These are phyloP conservation scores for Galbula dea DNA, from an alignment of 2,113 vertebrate genomes.

Conservation along the genomic window DNA sequence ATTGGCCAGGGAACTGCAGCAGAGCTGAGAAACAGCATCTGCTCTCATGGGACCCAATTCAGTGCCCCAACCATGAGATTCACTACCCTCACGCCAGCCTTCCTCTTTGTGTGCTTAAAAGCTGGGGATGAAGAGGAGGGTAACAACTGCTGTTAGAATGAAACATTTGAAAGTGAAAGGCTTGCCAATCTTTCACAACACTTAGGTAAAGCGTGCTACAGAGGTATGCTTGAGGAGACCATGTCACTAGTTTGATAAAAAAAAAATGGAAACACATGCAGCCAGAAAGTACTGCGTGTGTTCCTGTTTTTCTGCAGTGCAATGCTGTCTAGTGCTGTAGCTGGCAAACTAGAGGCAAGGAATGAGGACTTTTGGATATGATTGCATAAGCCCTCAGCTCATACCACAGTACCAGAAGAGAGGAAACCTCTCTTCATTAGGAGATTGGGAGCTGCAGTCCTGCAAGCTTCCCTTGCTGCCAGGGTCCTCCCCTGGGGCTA, in stretches of 20 bases:
- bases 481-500: neutral
- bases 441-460: neutral
- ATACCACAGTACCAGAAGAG: neutral
- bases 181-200: neutral
- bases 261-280: neutral
- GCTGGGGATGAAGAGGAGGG: neutral
- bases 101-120: neutral
- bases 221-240: neutral
- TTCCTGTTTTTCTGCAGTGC: neutral
- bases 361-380: neutral
- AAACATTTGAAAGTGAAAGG: neutral
- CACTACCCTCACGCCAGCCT: neutral
- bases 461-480: neutral
- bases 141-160: neutral
- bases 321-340: neutral
- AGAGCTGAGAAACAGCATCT: neutral
- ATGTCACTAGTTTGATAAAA: neutral
- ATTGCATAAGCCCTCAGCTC: neutral
- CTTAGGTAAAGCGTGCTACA: neutral
- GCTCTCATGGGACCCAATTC: neutral
- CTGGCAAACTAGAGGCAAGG: neutral
- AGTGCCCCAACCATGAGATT: neutral
- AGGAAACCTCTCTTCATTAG: fast-evolving
- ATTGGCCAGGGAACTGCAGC: neutral
- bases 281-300: neutral